phyloP scores from a whole-genome alignment of 2,888 invertebrate species.

The Calliscelio sp. region DNA sequence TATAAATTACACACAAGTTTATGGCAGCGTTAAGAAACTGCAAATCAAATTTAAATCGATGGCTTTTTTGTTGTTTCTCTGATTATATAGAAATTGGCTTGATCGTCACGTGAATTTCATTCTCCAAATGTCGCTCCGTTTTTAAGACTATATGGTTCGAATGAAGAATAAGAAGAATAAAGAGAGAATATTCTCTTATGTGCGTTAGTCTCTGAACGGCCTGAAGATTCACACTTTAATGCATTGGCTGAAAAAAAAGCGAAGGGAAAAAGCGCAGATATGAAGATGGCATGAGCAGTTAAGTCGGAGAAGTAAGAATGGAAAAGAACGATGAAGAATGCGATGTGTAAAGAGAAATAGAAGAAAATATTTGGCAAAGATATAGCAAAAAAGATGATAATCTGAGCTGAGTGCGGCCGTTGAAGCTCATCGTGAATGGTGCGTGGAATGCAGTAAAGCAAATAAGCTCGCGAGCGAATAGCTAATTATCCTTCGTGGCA shows the following conservation, averaged over 20 bases:
- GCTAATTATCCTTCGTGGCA: constrained; percentile 85
- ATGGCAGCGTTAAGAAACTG: too few species aligned
- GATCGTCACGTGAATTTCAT: constrained; percentile 16
- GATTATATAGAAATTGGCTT: too few species aligned
- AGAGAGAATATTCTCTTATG: constrained; percentile 43
- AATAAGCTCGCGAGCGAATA: constrained; percentile 83
- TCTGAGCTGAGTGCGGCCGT: constrained; percentile 62
- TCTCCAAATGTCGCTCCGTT: neutral
- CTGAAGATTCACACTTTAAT: constrained; percentile 62
- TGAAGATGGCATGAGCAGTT: constrained; percentile 53
- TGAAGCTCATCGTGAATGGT: constrained; percentile 77
- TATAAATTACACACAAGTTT: too few species aligned
- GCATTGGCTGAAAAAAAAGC: constrained; percentile 41
- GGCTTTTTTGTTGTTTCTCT: too few species aligned
- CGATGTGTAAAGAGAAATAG: constrained; percentile 58
- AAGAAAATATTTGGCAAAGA: constrained; percentile 64
- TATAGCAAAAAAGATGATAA: constrained; percentile 65
- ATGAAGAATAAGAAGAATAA: neutral
- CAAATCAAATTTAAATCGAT: too few species aligned
- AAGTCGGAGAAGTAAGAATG: constrained; percentile 32
- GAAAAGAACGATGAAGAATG: constrained; percentile 49
- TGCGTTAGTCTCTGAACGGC: constrained; percentile 17
- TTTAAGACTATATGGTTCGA: neutral
- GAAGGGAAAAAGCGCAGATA: constrained; percentile 31
- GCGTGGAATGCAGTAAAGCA: constrained; percentile 83